Evolutionary conservation across 2,888 invertebrate species (phyloP), one percentile per base, ranked within the genome.

Genomic region (Pyrocoelia pectoralis): DNA sequence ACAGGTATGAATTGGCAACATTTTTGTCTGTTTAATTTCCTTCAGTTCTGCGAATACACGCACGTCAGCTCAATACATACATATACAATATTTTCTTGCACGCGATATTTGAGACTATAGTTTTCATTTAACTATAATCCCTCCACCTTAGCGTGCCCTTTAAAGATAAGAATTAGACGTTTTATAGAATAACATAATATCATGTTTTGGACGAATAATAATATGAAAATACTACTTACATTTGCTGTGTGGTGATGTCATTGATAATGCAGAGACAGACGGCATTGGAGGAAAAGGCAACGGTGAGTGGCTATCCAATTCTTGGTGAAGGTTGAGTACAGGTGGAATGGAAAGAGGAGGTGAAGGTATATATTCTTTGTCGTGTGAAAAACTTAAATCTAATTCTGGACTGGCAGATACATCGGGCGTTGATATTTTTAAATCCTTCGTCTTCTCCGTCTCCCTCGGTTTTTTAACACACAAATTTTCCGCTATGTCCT

Each of bases 201-300:
- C 41, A 41, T 41, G 14, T 5, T 24, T 24, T 24, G 4, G 8
- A 8, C 8, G 12, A 56, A 56, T 13, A 49, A 19, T 40, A 24
- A 28, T 38, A 17, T 46, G 5, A 55, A 56, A 24, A 6, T 12
- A 53, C 12, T 64, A 77, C 81, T 81, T 77, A 81, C 81, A 89
- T 88, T 90, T 83, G 87, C 89, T 90, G 84, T 94, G 93, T 61
- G 93, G 92, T 74, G 93, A 92, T 71, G 93, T 92, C 77, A 94
- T 84, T 38, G 92, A 88, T 70, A 94, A 83, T 60, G 92, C 91
- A 64, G 90, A 87, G 71, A 91, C 87, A 40, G 90, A 88, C 50
- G 89, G 86, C 83, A 90, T 88, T 60, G 89, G 89, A 68, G 90
- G 89, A 83, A 90, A 92, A 80, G 88, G 87, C 79, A 90, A 83